Conservation (phyloP, 2,797 vertebrate species). For the Macropus fuliginosus region DNA sequence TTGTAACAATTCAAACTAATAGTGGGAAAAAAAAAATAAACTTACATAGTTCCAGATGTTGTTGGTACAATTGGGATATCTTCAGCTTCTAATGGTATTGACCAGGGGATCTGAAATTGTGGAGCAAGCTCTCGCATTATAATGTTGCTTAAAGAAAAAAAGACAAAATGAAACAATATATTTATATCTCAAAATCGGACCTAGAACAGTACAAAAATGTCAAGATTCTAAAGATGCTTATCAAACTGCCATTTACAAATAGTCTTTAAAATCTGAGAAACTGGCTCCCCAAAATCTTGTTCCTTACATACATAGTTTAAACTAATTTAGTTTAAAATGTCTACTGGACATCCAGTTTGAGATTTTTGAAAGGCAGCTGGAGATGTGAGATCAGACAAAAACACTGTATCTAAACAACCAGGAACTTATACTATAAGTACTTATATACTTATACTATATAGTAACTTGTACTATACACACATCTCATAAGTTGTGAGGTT, state of each 20-base stretch:
- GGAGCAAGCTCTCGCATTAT: slow-evolving; percentile 94
- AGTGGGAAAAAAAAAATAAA: slow-evolving; percentile 46
- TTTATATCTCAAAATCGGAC: neutral
- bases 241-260: neutral
- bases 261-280: neutral
- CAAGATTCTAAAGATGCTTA: neutral
- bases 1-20: neutral
- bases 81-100: slow-evolving; percentile 92
- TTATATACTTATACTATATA: no score
- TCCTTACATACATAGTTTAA: neutral
- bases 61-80: slow-evolving; percentile 95
- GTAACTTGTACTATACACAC: neutral
- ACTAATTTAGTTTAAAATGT: neutral
- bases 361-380: neutral
- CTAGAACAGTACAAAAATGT: neutral
- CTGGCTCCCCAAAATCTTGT: neutral
- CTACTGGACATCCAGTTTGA: neutral
- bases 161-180: slow-evolving; percentile 28
- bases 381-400: neutral
- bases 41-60: slow-evolving; percentile 93
- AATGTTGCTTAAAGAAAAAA: slow-evolving; percentile 87
- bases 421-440: neutral
- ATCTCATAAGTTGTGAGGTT: neutral
- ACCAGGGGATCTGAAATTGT: slow-evolving; percentile 93
- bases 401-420: neutral